Base-by-base conservation (phyloP, 2,113 vertebrate species). In the Odobenus rosmarus region DNA sequence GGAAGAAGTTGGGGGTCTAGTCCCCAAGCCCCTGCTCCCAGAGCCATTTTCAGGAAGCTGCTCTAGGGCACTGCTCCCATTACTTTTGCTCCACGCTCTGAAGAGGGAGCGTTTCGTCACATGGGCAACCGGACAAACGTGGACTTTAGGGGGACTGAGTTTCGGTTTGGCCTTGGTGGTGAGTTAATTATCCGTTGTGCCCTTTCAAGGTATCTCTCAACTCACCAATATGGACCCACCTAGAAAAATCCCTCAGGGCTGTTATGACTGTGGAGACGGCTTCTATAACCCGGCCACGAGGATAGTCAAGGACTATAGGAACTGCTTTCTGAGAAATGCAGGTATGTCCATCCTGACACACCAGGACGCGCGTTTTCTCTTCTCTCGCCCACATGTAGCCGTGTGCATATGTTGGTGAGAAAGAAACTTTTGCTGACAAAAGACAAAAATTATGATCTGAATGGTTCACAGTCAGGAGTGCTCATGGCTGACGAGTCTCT, bases 251-350 rank as follows among this genome's bases (percentile, higher is more conserved):
- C 99, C 99, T 16, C 82, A 98, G 42, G 99, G 99, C 46, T 99
- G 98, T 95, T 99, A 99, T 1, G 99, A 99, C 92, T 99, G 99
- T 91, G 99, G 99, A 33, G 99, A 99, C 16, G 99, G 99, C 87
- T 99, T 99, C 98, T 99, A 99, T 95, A 97, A 99, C 92, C 99
- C 99, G 0, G 9, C 59, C n/a, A 99, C 98, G 19, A 99, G 99
- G 97, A 95, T 99, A 5, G 59, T 99, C 95, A 98, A 96, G 77
- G 99, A 99, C 97, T 99, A 99, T 93, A 46, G 96, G 0, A 95
- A 95, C 36, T 96, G 90, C 42, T 99, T 99, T 97, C 99, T 99
- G 93, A 99, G 99, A 97, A 99, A 99, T 4, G 99, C 99, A 98
- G 99, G 99, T 99, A 98, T 97, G 98, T 80, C 77, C 11, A 14